These are phyloP conservation scores for Aleiodes leptofemur DNA, from an alignment of 2,888 invertebrate genomes.

Conservation along the genomic window DNA sequence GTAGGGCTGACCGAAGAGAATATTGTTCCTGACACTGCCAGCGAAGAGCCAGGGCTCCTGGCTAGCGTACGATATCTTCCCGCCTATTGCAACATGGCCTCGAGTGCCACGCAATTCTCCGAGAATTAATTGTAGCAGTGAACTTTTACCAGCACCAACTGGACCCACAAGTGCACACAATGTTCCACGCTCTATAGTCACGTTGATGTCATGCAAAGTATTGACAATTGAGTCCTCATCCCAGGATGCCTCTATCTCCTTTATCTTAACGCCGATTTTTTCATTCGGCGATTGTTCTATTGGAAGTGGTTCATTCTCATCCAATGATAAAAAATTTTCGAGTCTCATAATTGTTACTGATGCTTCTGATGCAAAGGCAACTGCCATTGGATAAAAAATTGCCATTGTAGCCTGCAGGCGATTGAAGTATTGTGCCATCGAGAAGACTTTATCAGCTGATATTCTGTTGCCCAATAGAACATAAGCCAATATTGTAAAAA, in stretches of 20 bases:
- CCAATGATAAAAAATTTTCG: constrained; percentile 78
- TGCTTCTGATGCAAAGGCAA: constrained; percentile 80
- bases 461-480: constrained; percentile 79
- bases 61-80: constrained; percentile 83
- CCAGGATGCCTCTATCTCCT: constrained; percentile 76
- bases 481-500: constrained; percentile 87
- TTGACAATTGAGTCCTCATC: constrained; percentile 64
- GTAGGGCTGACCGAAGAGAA: constrained; percentile 84
- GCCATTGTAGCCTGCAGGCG: constrained; percentile 83
- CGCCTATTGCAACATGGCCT: constrained; percentile 81
- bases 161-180: constrained; percentile 89
- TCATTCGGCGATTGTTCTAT: constrained; percentile 40
- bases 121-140: constrained; percentile 82
- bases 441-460: constrained; percentile 83
- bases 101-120: constrained; percentile 81
- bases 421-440: constrained; percentile 87
- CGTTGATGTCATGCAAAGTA: constrained; percentile 75
- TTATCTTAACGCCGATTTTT: constrained; percentile 62
- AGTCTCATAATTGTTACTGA: constrained; percentile 80
- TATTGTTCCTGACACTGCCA: constrained; percentile 85
- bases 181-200: constrained; percentile 79
- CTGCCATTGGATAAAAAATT: constrained; percentile 80
- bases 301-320: constrained; percentile 75
- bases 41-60: constrained; percentile 89
- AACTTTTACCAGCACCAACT: constrained; percentile 91